Evolutionary conservation across 2,888 invertebrate species (phyloP).

Genomic region (Drosophila mettleri): DNA sequence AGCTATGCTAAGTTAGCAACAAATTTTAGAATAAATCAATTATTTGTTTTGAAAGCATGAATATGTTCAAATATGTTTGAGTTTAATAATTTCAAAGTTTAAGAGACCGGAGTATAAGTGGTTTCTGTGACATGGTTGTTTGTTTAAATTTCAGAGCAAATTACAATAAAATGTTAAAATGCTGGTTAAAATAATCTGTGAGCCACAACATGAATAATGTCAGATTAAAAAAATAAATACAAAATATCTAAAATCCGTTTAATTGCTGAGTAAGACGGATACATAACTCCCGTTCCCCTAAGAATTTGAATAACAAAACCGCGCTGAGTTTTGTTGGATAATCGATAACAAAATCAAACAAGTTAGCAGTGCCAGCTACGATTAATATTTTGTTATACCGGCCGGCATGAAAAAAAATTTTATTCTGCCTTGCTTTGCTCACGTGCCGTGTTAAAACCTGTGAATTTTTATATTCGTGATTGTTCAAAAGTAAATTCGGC

Average conservation of each 20-base stretch:
- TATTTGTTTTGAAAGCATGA: constrained; percentile 85
- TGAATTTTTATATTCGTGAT: background rate
- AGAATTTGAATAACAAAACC: background rate
- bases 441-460: background rate
- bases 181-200: too few relatives aligned
- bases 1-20: constrained; percentile 41
- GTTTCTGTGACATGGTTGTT: too few relatives aligned
- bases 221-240: background rate
- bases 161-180: too few relatives aligned
- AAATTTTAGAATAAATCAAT: constrained; percentile 35
- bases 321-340: background rate
- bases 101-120: background rate
- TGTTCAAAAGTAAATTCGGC: background rate
- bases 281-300: background rate
- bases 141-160: too few relatives aligned
- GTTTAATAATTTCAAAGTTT: too few relatives aligned
- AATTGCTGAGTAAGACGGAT: background rate
- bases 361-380: constrained; percentile 29
- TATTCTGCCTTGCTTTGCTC: constrained; percentile 7
- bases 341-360: constrained; percentile 10
- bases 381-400: constrained; percentile 18
- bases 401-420: constrained; percentile 33
- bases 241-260: background rate
- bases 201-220: too few relatives aligned
- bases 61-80: background rate